These are phyloP conservation scores for Propsilocerus akamusi DNA, from an alignment of 1,140 invertebrate genomes.

Conservation along the genomic window DNA sequence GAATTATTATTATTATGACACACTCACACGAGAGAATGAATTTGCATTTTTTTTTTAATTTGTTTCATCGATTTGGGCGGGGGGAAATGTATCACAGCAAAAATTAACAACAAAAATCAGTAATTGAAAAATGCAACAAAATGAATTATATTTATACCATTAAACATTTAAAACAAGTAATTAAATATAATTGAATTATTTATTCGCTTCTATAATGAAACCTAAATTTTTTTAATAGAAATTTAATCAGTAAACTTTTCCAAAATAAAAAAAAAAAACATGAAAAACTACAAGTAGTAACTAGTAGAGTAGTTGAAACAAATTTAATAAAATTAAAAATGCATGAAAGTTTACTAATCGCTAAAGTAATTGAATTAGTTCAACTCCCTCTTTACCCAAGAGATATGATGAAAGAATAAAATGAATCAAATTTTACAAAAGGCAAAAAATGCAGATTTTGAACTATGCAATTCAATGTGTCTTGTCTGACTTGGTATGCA, in stretches of 20 bases:
- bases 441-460: no score
- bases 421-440: no score
- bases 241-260: not conserved
- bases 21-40: no score
- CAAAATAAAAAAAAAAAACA: not conserved
- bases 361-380: no score
- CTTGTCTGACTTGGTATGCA: no score
- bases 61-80: not conserved
- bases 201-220: constrained; percentile 4
- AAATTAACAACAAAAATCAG: not conserved
- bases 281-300: not conserved
- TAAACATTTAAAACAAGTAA: not conserved
- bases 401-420: no score
- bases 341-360: not conserved
- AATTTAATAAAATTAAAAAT: not conserved
- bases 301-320: not conserved
- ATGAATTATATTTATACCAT: not conserved
- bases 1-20: no score
- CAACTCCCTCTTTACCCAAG: no score
- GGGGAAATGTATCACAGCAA: not conserved
- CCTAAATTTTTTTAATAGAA: not conserved
- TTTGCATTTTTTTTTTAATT: no score
- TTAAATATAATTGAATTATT: not conserved
- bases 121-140: not conserved
- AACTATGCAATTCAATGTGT: no score